Evolutionary conservation across 2,113 vertebrate species (phyloP), one percentile per base, ranked within the genome.

Genomic region (Accipiter cooperii): DNA sequence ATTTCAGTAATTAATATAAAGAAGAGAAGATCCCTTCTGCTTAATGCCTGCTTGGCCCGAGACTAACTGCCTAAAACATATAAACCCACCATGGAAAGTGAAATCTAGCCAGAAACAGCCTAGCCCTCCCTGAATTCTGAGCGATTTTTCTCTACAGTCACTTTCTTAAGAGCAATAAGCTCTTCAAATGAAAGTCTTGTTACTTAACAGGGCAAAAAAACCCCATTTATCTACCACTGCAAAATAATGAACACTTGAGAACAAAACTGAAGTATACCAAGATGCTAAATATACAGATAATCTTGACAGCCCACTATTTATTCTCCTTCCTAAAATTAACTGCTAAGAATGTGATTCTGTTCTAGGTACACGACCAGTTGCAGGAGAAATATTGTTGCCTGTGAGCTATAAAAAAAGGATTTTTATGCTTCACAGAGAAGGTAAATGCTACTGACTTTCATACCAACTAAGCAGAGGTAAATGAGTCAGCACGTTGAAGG

Each of bases 1-100:
- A 20, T 90, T 96, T 84, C 81, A 94, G 64, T 60, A 91, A 93
- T 90, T 86, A 85, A 93, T 68, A 89, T 9, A 71, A 91, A 91
- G 46, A 82, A 71, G 63, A 84, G 38, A 78, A 76, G 16, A 88
- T 61, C 17, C 51, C 24, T 93, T 83, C 66, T 92, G 65, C 63
- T 87, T 36, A 80, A 49, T 73, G 40, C 57, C 24, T 94, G 73
- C 47, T 81, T 76, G n/a, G 84, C 38, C 26, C 26, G 81, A 80
- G 34, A 34, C 91, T 75, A 63, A 60, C 34, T 69, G 18, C 6
- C 1, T 64, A 64, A 89, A 90, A 87, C 18, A 54, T 20, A 44
- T 24, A 84, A 94, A 3, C 8, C 36, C 42, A 63, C 15, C 24
- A 81, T 8, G 92, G 44, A 82, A 92, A 87, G 31, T 54, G 61